Evolutionary conservation across 2,797 vertebrate species (phyloP), one percentile per base, ranked within the genome.

Genomic region (Artibeus jamaicensis): DNA sequence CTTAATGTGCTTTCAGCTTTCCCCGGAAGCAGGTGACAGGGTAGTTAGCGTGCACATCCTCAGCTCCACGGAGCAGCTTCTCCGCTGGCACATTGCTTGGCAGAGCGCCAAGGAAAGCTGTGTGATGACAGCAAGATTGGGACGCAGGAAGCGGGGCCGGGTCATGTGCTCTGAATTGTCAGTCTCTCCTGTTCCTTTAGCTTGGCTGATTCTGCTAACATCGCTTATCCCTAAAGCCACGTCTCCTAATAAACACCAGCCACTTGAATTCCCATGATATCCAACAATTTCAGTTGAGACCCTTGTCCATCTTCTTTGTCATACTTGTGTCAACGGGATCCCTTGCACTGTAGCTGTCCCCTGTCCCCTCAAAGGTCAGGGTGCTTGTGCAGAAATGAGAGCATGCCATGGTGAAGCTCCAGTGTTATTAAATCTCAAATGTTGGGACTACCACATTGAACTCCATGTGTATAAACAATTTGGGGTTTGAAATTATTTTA

Each of bases 21-120:
- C 34, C 50, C 91, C 11, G 24, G 97, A 97, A 97, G 94, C 96
- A 96, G 95, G 92, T 97, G 95, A 93, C 50, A 53, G 73, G 53
- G 24, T 74, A 29, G 81, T 91, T 85, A 74, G 89, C 22, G 0
- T 89, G 68, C 77, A n/a, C 70, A 37, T 95, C 89, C 91, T 97
- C 55, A 94, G 83, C 82, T 92, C 26, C 12, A 15, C 11, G 53
- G 85, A 92, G 68, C 44, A 70, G 83, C 86, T 71, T 95, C 86
- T 94, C 93, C 90, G 71, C 85, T 83, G 93, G 84, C 91, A 92
- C 91, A 44, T 24, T 62, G 84, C 79, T 86, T 96, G 94, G 94
- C 92, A n/a, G 39, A 65, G 65, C 14, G 34, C 95, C 96, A 91
- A 57, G 77, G 82, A 92, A 93, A 94, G 78, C 85, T 94, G 44